These are phyloP conservation scores for Zalophus californianus DNA, from an alignment of 2,797 vertebrate genomes.

Conservation along the genomic window DNA sequence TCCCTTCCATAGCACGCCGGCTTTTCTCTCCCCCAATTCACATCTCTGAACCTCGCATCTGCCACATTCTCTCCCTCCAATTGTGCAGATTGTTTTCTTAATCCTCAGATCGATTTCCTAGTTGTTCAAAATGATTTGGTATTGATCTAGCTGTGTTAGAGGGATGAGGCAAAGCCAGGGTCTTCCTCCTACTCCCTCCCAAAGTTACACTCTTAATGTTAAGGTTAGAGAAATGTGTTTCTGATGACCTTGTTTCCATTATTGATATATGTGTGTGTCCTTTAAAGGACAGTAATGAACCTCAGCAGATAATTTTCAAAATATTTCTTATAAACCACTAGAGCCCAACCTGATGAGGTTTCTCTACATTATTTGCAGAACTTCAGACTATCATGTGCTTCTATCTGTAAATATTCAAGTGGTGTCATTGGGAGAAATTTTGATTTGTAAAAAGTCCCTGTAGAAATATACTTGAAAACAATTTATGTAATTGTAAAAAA, in stretches of 20 bases:
- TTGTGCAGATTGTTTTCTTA: not conserved
- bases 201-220: not conserved
- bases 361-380: not conserved
- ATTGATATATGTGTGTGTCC: not conserved
- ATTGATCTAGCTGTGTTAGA: not conserved
- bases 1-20: not conserved
- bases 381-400: not conserved
- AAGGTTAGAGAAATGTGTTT: not conserved
- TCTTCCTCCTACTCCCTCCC: not conserved
- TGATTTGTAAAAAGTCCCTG: not conserved
- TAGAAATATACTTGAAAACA: not conserved
- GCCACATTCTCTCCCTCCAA: not conserved
- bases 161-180: not conserved
- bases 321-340: constrained; percentile 2
- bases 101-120: not conserved
- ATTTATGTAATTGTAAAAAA: not conserved
- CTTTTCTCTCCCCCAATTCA: not conserved
- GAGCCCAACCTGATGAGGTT: not conserved
- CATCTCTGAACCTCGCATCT: not conserved
- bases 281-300: not conserved
- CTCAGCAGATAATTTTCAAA: constrained; percentile 23
- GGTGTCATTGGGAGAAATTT: not conserved
- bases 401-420: not conserved
- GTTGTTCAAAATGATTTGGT: not conserved
- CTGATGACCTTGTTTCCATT: not conserved